Evolutionary conservation across 2,797 vertebrate genomes (phyloP).

Genomic region (Gadopsis bispinosus): DNA sequence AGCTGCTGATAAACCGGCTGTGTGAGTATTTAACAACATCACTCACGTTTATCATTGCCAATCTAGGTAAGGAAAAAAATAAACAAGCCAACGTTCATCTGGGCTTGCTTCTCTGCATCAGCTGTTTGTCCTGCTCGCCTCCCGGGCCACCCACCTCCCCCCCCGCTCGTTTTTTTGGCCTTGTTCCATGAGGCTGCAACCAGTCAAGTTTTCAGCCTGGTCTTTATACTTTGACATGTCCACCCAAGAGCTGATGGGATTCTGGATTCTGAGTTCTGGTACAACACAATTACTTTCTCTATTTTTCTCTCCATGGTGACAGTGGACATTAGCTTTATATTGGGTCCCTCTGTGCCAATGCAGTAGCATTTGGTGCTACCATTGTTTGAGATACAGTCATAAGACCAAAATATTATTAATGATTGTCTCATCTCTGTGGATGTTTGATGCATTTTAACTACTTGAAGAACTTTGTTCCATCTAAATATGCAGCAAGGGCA

Average conservation of each 20-base stretch:
- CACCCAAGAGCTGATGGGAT: conserved; percentile 76
- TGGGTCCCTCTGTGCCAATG: conserved; percentile 32
- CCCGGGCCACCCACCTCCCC: conserved; percentile 48
- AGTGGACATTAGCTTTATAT: conserved; percentile 53
- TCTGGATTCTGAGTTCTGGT: conserved; percentile 62
- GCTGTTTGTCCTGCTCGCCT: conserved; percentile 64
- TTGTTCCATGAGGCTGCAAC: conserved; percentile 62
- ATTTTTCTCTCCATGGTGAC: conserved; percentile 69
- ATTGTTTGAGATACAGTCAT: conserved; percentile 6
- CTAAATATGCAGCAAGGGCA: conserved; percentile 31
- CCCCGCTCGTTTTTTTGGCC: conserved; percentile 55
- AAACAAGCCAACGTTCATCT: conserved; percentile 73
- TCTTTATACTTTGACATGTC: conserved; percentile 78
- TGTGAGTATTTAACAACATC: conserved; percentile 82
- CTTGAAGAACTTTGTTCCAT: conserved; percentile 16
- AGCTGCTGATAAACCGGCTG: conserved; percentile 81
- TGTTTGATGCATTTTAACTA: conserved; percentile 34
- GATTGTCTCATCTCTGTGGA: conserved; percentile 12
- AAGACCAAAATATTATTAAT: conserved; percentile 4
- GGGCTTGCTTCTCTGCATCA: conserved; percentile 63
- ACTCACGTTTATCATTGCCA: conserved; percentile 80
- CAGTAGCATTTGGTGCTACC: conserved; percentile 7
- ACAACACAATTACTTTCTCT: conserved; percentile 78
- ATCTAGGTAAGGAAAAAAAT: conserved; percentile 73
- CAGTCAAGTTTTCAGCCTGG: conserved; percentile 71